A percentile compares a stretch with the other conserved stretches of the same genome.
These are phyloP conservation scores for Thysanoteuthis rhombus DNA, from an alignment of 2,888 invertebrate species.

Conservation along the genomic window DNA sequence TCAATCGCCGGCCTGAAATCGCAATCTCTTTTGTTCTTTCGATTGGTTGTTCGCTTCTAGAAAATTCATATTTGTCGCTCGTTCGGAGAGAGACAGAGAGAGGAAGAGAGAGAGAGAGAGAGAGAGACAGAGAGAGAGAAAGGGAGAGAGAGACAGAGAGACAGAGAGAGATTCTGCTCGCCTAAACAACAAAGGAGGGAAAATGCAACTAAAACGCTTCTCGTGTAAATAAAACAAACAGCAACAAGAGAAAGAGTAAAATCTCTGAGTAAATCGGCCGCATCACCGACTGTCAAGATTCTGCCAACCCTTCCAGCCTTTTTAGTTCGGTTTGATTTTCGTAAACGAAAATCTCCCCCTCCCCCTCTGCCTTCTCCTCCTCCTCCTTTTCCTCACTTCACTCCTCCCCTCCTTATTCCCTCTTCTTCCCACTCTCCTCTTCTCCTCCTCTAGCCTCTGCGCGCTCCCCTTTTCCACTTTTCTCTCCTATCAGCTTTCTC, in stretches of 20 bases:
- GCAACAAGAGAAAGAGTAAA: neutral
- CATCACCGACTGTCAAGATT: neutral
- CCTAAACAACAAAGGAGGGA: neutral
- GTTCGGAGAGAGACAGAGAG: neutral
- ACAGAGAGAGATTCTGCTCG: too few relatives aligned
- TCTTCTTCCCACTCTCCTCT: neutral
- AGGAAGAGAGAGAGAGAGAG: too few relatives aligned
- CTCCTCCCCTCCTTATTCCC: neutral
- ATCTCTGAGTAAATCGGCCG: neutral
- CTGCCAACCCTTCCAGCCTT: neutral
- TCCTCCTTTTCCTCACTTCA: neutral
- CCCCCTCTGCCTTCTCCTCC: neutral
- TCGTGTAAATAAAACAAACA: neutral
- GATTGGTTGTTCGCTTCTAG: neutral
- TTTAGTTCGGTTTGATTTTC: neutral
- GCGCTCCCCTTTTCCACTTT: neutral
- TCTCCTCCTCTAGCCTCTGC: neutral
- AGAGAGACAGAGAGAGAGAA: too few relatives aligned
- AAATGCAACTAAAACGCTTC: neutral
- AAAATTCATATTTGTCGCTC: neutral
- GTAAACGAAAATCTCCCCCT: neutral
- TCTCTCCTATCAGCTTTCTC: too few relatives aligned
- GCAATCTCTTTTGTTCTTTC: neutral
- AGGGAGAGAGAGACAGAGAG: too few relatives aligned
- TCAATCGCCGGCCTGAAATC: neutral